Percentiles rank a stretch among this genome's conserved stretches.
Evolutionary conservation across 1,140 invertebrate genomes (phyloP).

Genomic region (Druon quercuslanigerum): DNA sequence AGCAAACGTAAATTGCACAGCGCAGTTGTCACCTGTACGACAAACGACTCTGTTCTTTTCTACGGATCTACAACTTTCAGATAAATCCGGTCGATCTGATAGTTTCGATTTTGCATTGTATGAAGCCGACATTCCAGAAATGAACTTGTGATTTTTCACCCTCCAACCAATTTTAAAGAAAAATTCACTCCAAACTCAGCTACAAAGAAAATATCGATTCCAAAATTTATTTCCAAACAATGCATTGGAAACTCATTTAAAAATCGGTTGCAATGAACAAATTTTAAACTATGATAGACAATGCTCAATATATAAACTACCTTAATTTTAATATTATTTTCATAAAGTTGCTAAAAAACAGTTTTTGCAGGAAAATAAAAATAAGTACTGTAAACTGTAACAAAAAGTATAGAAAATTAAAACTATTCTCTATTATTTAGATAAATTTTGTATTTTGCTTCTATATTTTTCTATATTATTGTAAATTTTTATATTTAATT

Average conservation of each 20-base stretch:
- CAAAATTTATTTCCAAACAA: too few species aligned
- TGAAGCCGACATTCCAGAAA: conserved; percentile 3
- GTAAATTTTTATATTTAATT: too few species aligned
- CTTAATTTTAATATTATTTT: too few species aligned
- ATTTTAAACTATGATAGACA: neutral
- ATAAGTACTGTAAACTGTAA: too few species aligned
- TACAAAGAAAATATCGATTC: too few species aligned
- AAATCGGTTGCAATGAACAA: neutral
- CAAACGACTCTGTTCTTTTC: conserved; percentile 28
- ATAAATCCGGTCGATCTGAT: conserved; percentile 14
- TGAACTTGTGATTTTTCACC: conserved; percentile 23
- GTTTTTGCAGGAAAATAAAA: too few species aligned
- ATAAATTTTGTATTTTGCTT: too few species aligned
- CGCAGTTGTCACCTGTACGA: conserved; percentile 25
- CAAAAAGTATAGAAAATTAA: too few species aligned
- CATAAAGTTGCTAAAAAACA: too few species aligned
- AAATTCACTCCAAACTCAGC: conserved; percentile 2
- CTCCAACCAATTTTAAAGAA: conserved; percentile 10
- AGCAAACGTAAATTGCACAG: conserved; percentile 17
- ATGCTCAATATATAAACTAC: too few species aligned
- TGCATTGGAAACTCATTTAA: neutral
- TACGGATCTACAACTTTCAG: conserved; percentile 7
- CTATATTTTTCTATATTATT: too few species aligned
- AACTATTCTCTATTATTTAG: too few species aligned
- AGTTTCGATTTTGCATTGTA: conserved; percentile 24